A percentile compares a stretch with the other conserved stretches of the same genome.
Evolutionary conservation across 2,113 vertebrate genomes (phyloP).

Genomic region (Montifringilla adamsi): DNA sequence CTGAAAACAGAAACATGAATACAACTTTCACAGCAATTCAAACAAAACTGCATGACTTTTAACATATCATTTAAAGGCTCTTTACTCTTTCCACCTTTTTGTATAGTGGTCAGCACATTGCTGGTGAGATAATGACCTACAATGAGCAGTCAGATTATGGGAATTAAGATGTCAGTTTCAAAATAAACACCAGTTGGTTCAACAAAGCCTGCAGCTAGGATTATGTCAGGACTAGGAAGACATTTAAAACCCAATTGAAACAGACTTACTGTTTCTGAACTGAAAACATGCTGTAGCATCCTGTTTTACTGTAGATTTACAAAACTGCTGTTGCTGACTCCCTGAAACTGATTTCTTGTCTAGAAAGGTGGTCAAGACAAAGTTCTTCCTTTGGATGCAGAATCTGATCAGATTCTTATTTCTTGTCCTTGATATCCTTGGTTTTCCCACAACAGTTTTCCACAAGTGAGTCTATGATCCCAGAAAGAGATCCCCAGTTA

Average conservation of each 20-base stretch:
- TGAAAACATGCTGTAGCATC: not conserved
- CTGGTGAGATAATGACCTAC: slow-evolving; percentile 48
- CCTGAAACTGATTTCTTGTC: not conserved
- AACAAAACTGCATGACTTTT: slow-evolving; percentile 24
- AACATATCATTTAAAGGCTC: not conserved
- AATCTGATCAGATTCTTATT: not conserved
- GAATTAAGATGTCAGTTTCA: slow-evolving; percentile 58
- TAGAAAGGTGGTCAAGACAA: not conserved
- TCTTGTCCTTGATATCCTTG: not conserved
- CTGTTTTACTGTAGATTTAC: not conserved
- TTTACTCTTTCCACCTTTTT: slow-evolving; percentile 11
- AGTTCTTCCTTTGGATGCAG: not conserved
- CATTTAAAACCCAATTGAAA: slow-evolving; percentile 33
- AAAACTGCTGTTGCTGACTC: not conserved
- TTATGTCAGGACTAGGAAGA: slow-evolving; percentile 47
- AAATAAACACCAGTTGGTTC: slow-evolving; percentile 61
- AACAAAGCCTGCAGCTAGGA: slow-evolving; percentile 60
- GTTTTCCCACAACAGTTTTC: not conserved
- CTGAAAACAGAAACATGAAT: slow-evolving; percentile 71
- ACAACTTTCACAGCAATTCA: slow-evolving; percentile 61
- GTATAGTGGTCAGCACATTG: slow-evolving; percentile 18
- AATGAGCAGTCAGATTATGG: slow-evolving; percentile 26
- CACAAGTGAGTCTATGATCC: not conserved
- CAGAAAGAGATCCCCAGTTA: not conserved
- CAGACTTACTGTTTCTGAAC: slow-evolving; percentile 18